Conservation (phyloP, 2,888 invertebrate genomes). For the Flexamia atlantica region DNA sequence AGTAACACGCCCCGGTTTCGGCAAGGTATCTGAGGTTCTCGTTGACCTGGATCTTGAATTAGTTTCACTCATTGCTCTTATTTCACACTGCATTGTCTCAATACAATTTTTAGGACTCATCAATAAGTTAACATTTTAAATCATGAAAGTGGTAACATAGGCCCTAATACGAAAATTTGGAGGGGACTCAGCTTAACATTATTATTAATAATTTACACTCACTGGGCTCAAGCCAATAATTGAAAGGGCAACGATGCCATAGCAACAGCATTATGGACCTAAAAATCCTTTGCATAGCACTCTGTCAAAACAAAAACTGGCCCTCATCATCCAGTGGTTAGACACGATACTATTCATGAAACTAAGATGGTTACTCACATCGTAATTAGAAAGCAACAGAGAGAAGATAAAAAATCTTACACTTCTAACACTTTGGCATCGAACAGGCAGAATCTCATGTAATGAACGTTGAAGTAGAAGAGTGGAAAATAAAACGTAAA, state of each 20-base stretch:
- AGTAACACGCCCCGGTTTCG: conserved; percentile 82
- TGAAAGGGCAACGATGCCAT: conserved; percentile 20
- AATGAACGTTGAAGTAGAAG: no score
- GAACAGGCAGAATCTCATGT: no score
- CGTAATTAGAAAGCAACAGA: no score
- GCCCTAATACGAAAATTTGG: no score
- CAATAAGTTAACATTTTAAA: not conserved
- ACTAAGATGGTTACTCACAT: no score
- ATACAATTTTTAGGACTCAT: not conserved
- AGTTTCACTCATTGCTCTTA: conserved; percentile 66
- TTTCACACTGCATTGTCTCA: conserved; percentile 67
- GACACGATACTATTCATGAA: no score
- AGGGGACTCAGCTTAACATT: no score
- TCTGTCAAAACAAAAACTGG: not conserved
- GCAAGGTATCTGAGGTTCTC: conserved; percentile 77
- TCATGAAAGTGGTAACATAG: no score
- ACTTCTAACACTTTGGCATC: no score
- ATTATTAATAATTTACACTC: no score
- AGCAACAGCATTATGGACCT: not conserved
- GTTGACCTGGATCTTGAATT: conserved; percentile 71
- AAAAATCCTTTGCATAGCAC: not conserved
- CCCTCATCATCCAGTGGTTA: no score
- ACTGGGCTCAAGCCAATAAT: not conserved
- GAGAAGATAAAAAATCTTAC: not conserved
- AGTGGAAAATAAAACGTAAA: no score